Evolutionary conservation across 2,888 invertebrate genomes (phyloP).

Genomic region (Eremobia ochroleuca): DNA sequence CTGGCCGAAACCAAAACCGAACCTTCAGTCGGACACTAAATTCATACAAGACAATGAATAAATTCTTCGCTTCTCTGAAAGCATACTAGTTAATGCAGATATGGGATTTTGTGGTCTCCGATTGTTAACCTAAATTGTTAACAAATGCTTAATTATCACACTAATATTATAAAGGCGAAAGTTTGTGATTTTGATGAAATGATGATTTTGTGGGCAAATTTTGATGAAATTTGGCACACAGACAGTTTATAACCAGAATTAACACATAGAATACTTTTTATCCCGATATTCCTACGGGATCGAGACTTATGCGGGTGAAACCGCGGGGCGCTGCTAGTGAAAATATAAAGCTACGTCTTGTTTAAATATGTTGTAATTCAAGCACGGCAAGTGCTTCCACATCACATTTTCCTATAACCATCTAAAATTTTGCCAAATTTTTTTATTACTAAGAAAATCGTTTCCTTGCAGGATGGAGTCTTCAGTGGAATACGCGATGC

Average conservation of each 20-base stretch:
- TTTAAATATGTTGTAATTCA: background rate
- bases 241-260: no score
- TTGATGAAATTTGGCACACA: no score
- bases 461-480: slow-evolving; percentile 92
- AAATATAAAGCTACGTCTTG: background rate
- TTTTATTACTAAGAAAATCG: background rate
- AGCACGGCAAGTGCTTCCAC: background rate
- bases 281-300: no score
- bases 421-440: background rate
- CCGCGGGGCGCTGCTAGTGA: no score
- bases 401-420: background rate
- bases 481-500: slow-evolving; percentile 92
- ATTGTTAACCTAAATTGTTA: background rate
- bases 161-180: no score
- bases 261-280: no score
- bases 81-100: background rate
- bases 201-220: no score
- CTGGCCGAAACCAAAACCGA: background rate
- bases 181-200: no score
- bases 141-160: no score
- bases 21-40: background rate
- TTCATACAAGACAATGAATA: background rate
- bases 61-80: background rate
- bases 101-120: background rate
- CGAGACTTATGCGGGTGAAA: no score